Base-by-base conservation (phyloP, 2,888 invertebrate genomes). In the Acleris holmiana region DNA sequence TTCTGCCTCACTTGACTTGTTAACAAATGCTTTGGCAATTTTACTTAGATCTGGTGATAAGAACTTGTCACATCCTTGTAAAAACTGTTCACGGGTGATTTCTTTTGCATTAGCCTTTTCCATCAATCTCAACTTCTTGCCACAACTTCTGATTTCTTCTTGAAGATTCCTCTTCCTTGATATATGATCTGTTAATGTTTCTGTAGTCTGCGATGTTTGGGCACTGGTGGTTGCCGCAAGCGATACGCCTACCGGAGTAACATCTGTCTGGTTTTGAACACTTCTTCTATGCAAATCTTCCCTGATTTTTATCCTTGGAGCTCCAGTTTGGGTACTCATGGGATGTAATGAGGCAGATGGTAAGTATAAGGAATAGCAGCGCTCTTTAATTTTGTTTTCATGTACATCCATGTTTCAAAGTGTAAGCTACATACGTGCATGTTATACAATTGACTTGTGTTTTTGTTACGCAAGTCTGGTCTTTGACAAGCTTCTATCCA, bases 201-300 rank as follows among this genome's bases (percentile, higher is more conserved):
- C n/a, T 41, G 41, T 41, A 41, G 41, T 41, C 41, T 41, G 41
- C 41, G 41, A 15, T 41, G 41, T 41, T 41, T 41, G 13, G 41
- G 41, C n/a, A 41, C 4, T n/a, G 15, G n/a, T n/a, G 40, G 15
- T 15, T 15, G 15, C 4, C 40, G 4, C 40, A 40, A 15, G 13
- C 13, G 15, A 15, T 13, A 40, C 40, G 4, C 40, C 40, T 40
- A 40, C 40, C 15, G 40, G 4, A 15, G 40, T 40, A 40, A 15
- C 15, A 15, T 41, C 41, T 41, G n/a, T 41, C 5, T 41, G 41
- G 13, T n/a, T 4, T n/a, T n/a, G n/a, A 41, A n/a, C n/a, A 41
- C 41, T 4, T 41, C 41, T 41, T 3, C n/a, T 41, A 41, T 41
- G 41, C 13, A 41, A 41, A 41, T 41, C 41, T 41, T 41, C n/a